A percentile compares a stretch with the other conserved stretches of the same genome.
These are phyloP conservation scores for Nephrotoma guestfalica DNA, from an alignment of 2,888 invertebrate species.

Conservation along the genomic window DNA sequence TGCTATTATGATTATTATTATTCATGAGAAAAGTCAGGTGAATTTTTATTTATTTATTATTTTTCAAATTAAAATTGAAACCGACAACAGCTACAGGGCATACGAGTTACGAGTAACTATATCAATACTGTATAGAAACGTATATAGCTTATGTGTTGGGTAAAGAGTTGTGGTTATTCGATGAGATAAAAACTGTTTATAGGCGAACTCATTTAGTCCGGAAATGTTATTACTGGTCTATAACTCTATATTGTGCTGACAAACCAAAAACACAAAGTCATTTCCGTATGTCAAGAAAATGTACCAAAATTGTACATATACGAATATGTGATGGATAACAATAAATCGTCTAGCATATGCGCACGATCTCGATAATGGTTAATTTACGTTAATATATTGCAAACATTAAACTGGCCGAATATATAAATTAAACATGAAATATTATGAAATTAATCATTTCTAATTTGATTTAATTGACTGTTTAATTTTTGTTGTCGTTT, in stretches of 20 bases:
- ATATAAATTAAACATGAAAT: neutral
- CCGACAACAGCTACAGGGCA: neutral
- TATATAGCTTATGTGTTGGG: too few relatives aligned
- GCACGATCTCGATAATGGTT: neutral
- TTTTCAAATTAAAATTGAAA: neutral
- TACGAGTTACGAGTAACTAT: too few relatives aligned
- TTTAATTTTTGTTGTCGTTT: neutral
- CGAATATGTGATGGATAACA: neutral
- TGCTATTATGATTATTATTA: neutral
- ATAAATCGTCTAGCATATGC: neutral
- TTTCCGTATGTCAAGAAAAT: neutral
- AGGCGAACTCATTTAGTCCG: neutral
- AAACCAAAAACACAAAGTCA: neutral
- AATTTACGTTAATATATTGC: neutral
- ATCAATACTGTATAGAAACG: too few relatives aligned
- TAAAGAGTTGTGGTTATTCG: neutral
- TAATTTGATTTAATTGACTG: neutral
- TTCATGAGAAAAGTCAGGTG: neutral
- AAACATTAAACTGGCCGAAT: neutral
- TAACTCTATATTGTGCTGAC: neutral
- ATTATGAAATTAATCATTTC: neutral
- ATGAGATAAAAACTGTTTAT: neutral
- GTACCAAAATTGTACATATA: neutral
- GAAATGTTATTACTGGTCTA: neutral
- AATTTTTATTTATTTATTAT: neutral